Conservation (phyloP, 2,113 vertebrate genomes). For the Pomatorhinus ruficollis region DNA sequence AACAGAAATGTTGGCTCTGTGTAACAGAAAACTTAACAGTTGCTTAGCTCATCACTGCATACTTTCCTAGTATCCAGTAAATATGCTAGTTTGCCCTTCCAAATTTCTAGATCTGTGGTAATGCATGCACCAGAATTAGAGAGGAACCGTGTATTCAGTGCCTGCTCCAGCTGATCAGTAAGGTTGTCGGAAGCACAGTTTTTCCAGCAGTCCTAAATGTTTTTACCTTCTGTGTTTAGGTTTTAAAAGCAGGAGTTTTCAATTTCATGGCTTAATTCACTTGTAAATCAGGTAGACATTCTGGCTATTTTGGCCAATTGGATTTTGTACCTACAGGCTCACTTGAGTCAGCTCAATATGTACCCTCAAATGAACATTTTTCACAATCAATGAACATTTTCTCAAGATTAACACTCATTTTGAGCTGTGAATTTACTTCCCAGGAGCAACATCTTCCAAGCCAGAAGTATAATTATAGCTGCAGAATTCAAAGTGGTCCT, state of each 20-base stretch:
- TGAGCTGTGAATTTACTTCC: background rate
- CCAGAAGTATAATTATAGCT: background rate
- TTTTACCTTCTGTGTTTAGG: background rate
- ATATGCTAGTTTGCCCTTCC: background rate
- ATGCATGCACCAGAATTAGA: background rate
- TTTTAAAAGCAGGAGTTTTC: background rate
- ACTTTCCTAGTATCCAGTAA: background rate
- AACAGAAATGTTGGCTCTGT: background rate
- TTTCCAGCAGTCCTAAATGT: background rate
- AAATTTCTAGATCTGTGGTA: background rate
- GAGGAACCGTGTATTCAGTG: background rate
- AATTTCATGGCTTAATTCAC: background rate
- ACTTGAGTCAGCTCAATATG: background rate
- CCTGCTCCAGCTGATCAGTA: background rate
- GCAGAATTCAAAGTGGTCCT: background rate
- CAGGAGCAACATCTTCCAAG: background rate
- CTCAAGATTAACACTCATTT: background rate
- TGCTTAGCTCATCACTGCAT: background rate
- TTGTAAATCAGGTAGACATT: background rate
- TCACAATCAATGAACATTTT: background rate
- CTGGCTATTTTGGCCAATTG: background rate
- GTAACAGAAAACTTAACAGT: background rate
- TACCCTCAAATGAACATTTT: background rate
- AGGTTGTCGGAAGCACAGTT: background rate
- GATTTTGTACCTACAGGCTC: background rate